Percentiles rank a stretch among this genome's conserved stretches.
These are phyloP conservation scores for Ambastaia sidthimunki DNA, from an alignment of 2,797 vertebrate species.

Conservation along the genomic window DNA sequence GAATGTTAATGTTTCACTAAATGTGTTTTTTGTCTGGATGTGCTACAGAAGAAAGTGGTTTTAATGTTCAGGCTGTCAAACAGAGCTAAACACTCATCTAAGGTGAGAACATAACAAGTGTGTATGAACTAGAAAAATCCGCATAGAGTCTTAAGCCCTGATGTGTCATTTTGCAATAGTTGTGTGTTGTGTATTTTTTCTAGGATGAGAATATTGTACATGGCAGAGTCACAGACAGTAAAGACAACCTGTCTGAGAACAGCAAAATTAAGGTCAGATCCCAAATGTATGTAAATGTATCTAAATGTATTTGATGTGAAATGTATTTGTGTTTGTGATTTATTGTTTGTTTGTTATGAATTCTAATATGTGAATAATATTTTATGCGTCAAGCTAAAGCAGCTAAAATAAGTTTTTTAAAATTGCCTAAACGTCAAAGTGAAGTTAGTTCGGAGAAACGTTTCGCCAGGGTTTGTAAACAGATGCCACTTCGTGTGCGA, in stretches of 20 bases:
- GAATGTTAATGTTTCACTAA: background rate
- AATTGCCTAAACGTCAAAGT: background rate
- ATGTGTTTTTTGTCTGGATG: background rate
- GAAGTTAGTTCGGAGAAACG: background rate
- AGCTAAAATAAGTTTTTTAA: no score
- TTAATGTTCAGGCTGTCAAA: conserved; percentile 11
- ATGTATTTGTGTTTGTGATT: background rate
- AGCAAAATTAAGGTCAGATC: conserved; percentile 3
- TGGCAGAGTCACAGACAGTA: conserved; percentile 42
- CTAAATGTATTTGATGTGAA: background rate
- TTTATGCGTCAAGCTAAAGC: no score
- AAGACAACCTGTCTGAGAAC: conserved; percentile 54
- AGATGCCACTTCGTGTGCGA: background rate
- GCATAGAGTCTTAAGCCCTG: background rate
- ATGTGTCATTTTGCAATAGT: background rate
- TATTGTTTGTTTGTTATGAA: background rate
- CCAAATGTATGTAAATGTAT: background rate
- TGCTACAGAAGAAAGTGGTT: background rate
- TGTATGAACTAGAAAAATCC: background rate
- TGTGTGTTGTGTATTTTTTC: background rate
- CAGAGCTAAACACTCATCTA: conserved; percentile 3
- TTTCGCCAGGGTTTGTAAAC: background rate
- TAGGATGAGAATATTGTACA: conserved; percentile 52
- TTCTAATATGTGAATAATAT: no score
- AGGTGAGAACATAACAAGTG: background rate